Base-by-base conservation (phyloP, 1,140 invertebrate genomes). In the Magallana gigas region DNA sequence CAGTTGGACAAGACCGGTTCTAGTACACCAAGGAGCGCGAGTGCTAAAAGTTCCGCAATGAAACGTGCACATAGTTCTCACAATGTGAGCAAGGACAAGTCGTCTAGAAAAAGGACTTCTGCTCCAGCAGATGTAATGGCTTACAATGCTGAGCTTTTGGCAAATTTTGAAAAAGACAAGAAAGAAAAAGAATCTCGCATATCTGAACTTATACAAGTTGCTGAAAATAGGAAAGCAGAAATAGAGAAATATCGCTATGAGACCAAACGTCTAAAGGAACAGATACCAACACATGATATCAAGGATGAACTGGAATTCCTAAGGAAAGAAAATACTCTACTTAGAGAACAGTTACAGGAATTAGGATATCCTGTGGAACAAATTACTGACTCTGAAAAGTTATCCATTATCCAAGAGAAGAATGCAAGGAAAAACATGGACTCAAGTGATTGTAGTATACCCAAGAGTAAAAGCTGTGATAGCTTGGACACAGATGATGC, bases 81-180 rank as follows among this genome's bases (percentile, higher is more conserved):
- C 85, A 95, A 94, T 91, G 93, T 95, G 16, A 93, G 90, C 60
- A 93, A 93, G 87, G 93, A 93, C 64, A 93, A 93, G 62, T 85
- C 89, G 4, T 87, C 90, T 62, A 90, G 91, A 58, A 94, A 94
- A 85, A 87, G 94, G 48, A 92, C 92, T 9, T 95, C 94, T 62
- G 93, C 93, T 36, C 94, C 94, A 48, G 92, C 92, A 11, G 93
- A 94, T 90, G 92, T 94, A 8, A 94, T 95, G 93, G 93, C 94
- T n/a, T 94, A 94, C 88, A 95, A 95, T 91, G 94, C 94, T 9
- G 94, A 95, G 89, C 90, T 95, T 12, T 89, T 95, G 58, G 94
- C 94, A 68, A 94, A 93, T 84, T 94, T 95, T 91, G 94, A 95
- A 87, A 94, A 94, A 85, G 94, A 95, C 86, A 95, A 95, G 87